Base-by-base conservation (phyloP, 2,888 invertebrate species). In the Drosophila putrida region DNA sequence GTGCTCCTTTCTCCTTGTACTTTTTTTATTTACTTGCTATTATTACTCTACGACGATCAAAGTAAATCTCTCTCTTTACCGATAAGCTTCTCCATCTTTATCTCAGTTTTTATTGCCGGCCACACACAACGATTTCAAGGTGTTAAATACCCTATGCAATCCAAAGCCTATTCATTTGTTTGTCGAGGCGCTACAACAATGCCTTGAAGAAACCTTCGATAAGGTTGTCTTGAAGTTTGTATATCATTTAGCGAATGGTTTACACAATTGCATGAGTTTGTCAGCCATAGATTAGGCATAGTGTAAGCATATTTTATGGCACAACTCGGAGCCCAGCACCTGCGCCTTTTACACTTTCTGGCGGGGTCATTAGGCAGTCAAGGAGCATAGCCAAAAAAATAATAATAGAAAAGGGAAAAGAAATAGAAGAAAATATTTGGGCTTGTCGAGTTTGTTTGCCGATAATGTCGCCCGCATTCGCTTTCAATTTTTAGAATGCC, bases 231-330 rank as follows among this genome's bases (percentile, higher is more conserved):
- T 39, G 39, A 53, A 62, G 79, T 85, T 81, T 78, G 70, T 36
- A 68, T 72, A 70, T 65, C 72, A 76, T 61, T 75, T 75, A 75
- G 72, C 64, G 31, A 27, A 15, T 58, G 28, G 39, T 28, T 60
- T 61, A 39, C 36, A 10, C 58, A 33, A 71, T 61, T 71, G 61
- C 31, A 47, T 68, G 60, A 20, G 49, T 28, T 46, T 46, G 10
- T 53, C 15, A 47, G 82, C 44, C 82, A 80, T 82, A 82, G 85
- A 85, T 85, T 82, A 82, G 82, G 86, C 75, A 64, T 75, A 68
- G 73, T 85, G 80, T 69, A 75, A 77, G 85, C 75, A 82, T 78
- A 81, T 85, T 72, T 62, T 55, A 71, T 78, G 80, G 65, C 51
- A 43, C 10, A 51, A 25, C 41, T 46, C 28, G 27, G 5, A 54